Evolutionary conservation across 2,797 vertebrate genomes (phyloP).

Genomic region (Poeciliopsis turneri): DNA sequence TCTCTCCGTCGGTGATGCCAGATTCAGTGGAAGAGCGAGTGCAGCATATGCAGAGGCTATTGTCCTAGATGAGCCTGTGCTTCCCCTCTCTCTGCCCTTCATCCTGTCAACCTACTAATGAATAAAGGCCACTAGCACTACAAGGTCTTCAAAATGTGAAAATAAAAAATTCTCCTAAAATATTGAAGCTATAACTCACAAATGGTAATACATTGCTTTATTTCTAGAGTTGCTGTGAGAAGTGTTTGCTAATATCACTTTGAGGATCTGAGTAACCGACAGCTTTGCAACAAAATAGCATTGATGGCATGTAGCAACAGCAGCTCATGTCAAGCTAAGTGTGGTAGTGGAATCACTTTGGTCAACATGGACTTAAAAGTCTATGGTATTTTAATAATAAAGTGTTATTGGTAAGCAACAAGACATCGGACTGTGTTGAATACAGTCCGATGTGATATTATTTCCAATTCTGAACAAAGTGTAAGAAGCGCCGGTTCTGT

Average conservation of each 20-base stretch:
- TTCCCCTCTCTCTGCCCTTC: background rate
- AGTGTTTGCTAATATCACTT: background rate
- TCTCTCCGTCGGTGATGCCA: background rate
- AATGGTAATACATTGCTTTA: background rate
- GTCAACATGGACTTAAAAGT: background rate
- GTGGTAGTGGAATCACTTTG: background rate
- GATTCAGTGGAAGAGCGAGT: background rate
- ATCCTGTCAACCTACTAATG: background rate
- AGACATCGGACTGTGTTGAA: background rate
- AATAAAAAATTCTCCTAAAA: background rate
- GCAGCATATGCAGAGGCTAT: background rate
- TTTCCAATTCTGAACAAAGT: background rate
- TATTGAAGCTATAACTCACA: background rate
- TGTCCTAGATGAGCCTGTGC: background rate
- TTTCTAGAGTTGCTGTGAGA: background rate
- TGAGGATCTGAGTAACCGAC: background rate
- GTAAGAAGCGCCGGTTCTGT: background rate
- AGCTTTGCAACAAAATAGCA: background rate
- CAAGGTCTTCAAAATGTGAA: background rate
- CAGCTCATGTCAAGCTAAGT: background rate
- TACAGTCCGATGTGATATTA: background rate
- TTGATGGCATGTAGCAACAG: background rate
- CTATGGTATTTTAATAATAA: background rate
- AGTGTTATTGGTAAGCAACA: background rate
- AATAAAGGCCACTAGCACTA: background rate